phyloP scores from a whole-genome alignment of 2,888 invertebrate genomes.

The Ceriagrion tenellum region DNA sequence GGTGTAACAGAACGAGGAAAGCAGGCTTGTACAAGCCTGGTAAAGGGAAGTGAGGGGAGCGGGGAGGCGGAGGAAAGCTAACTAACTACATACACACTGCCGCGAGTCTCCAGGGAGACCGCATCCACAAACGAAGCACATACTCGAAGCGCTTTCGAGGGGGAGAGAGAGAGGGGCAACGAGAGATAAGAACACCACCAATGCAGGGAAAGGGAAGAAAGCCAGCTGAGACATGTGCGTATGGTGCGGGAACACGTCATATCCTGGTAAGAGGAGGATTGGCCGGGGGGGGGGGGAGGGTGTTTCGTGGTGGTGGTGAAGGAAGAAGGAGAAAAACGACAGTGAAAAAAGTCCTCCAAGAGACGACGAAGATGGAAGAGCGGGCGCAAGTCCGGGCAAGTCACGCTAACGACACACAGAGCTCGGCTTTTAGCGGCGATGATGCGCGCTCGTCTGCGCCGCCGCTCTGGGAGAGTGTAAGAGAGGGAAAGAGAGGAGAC shows the following conservation, averaged over 20 bases:
- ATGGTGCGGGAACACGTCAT: conserved; percentile 56
- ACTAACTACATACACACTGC: conserved; percentile 41
- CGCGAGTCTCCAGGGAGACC: conserved; percentile 39
- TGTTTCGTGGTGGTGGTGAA: too few relatives aligned
- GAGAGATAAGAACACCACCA: not conserved
- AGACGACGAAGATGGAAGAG: not conserved
- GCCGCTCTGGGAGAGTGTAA: too few relatives aligned
- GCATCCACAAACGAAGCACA: conserved; percentile 53
- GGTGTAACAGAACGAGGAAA: not conserved
- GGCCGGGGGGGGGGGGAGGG: not conserved
- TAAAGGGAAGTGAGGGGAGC: not conserved
- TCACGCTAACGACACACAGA: not conserved
- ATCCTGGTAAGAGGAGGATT: conserved; percentile 17
- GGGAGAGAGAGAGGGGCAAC: not conserved
- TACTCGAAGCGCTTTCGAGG: not conserved
- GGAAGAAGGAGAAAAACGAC: not conserved
- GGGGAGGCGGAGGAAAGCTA: not conserved
- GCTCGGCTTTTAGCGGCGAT: not conserved
- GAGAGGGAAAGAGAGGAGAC: not conserved
- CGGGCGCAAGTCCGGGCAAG: conserved; percentile 22
- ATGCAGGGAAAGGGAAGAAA: not conserved
- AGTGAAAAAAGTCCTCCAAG: not conserved
- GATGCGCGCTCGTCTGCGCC: not conserved
- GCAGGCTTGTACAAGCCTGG: not conserved
- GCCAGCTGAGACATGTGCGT: conserved; percentile 59